These are phyloP conservation scores for Calcarius ornatus DNA, from an alignment of 2,113 vertebrate genomes.

Conservation along the genomic window DNA sequence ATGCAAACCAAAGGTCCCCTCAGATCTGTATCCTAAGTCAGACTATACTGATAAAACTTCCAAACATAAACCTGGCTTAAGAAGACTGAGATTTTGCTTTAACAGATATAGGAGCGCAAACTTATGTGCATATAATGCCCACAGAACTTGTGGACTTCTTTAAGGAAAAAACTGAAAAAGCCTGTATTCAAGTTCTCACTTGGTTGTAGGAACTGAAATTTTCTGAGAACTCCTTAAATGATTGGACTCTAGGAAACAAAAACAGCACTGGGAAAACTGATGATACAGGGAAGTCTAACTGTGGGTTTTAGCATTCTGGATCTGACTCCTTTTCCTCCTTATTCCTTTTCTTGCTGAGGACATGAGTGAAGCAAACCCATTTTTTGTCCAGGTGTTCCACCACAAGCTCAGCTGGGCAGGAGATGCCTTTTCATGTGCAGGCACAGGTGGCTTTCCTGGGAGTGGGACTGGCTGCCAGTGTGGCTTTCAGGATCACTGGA, in stretches of 20 bases:
- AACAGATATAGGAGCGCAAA: fast-evolving
- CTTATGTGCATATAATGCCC: neutral
- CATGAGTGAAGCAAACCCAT: neutral
- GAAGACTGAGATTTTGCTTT: neutral
- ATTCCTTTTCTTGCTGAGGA: neutral
- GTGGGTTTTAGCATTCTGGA: neutral
- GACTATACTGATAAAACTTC: neutral
- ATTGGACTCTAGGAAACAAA: neutral
- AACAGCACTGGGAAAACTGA: neutral
- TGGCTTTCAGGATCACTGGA: conserved; percentile 23
- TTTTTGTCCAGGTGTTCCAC: neutral
- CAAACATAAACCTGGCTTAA: neutral
- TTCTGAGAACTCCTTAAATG: neutral
- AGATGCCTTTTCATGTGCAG: neutral
- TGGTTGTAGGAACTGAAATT: neutral
- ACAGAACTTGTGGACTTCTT: neutral
- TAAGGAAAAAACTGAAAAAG: neutral
- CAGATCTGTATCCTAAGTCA: neutral
- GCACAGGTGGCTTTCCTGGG: neutral
- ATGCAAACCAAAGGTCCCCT: neutral
- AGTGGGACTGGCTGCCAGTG: neutral
- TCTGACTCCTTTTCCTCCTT: neutral
- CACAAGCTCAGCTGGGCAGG: neutral
- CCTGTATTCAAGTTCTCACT: neutral
- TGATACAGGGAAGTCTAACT: neutral